phyloP scores from a whole-genome alignment of 92 coral and sea anemone genomes.

The Pocillopora meandrina region DNA sequence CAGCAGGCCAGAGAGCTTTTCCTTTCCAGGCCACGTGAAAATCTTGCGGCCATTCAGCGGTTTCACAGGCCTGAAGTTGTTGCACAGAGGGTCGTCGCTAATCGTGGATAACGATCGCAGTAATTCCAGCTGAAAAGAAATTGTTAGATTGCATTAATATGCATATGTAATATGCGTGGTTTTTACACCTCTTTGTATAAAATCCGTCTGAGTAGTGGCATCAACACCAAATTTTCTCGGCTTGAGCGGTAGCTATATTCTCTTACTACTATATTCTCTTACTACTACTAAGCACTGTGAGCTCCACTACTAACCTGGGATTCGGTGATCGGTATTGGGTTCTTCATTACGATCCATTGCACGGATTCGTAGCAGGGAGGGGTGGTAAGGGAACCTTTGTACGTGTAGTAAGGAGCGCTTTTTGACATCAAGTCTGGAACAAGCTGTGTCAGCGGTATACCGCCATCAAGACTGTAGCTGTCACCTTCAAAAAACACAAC shows the following conservation, averaged over 20 bases:
- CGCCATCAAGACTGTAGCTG: neutral
- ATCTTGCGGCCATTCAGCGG: constrained; percentile 52
- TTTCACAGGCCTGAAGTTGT: constrained; percentile 82
- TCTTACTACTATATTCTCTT: too few species aligned
- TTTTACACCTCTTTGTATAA: neutral
- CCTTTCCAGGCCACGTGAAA: constrained; percentile 1
- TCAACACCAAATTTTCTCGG: too few species aligned
- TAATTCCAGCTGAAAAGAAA: constrained; percentile 18
- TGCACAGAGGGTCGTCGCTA: constrained; percentile 51
- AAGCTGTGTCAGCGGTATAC: constrained; percentile 5
- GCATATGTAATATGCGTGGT: too few species aligned
- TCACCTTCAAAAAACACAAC: neutral
- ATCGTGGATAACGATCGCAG: constrained; percentile 10
- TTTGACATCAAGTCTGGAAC: constrained; percentile 18
- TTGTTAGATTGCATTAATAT: neutral
- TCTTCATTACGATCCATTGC: constrained; percentile 71
- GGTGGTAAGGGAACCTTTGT: constrained; percentile 81
- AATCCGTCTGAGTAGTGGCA: too few species aligned
- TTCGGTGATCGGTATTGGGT: constrained; percentile 55
- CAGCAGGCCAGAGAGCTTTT: constrained; percentile 9
- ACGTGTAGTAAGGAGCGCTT: constrained; percentile 56
- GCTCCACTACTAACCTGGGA: constrained; percentile 50
- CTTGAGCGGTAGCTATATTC: too few species aligned
- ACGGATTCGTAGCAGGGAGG: constrained; percentile 86
- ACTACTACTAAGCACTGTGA: too few species aligned